Percentiles rank a stretch among this genome's conserved stretches.
Evolutionary conservation across 1,140 invertebrate species (phyloP).

Genomic region (Drosophila ficusphila): DNA sequence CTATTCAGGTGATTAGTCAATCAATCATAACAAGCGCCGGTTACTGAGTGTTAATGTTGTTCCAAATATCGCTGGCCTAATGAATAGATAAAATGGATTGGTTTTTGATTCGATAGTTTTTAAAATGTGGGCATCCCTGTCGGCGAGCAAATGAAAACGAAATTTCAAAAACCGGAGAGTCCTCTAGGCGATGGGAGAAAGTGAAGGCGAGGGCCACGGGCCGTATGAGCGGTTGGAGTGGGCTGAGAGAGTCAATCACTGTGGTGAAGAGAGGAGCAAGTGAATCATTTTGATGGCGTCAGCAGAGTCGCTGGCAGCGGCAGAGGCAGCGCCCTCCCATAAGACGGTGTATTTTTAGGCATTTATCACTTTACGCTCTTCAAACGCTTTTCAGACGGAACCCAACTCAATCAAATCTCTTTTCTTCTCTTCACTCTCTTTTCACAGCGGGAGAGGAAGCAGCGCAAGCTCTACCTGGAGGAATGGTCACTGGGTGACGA

Average conservation of each 20-base stretch:
- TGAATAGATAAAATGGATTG: too few relatives aligned
- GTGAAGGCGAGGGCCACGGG: conserved; percentile 6
- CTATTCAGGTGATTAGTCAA: background rate
- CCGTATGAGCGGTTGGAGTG: conserved; percentile 3
- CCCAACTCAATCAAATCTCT: background rate
- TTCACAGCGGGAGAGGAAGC: conserved; percentile 92
- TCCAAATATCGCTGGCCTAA: background rate
- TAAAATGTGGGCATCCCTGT: background rate
- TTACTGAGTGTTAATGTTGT: background rate
- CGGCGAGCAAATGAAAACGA: conserved; percentile 64
- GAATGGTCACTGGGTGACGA: conserved; percentile 95
- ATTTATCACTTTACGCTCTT: conserved; percentile 20
- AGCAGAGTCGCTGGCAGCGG: conserved; percentile 25
- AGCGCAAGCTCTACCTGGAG: conserved; percentile 96
- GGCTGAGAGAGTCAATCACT: background rate
- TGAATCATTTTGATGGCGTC: conserved; percentile 69
- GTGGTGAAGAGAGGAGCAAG: conserved; percentile 44
- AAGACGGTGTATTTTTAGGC: conserved; percentile 63
- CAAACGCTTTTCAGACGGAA: conserved; percentile 16
- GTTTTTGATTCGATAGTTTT: background rate
- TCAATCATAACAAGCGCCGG: conserved; percentile 1
- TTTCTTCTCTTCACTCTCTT: background rate
- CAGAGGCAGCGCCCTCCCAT: conserved; percentile 45
- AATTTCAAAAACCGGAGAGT: conserved; percentile 38
- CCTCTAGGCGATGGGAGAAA: conserved; percentile 17